These are phyloP conservation scores for Neoniphon sammara DNA, from an alignment of 2,797 vertebrate genomes.

Conservation along the genomic window DNA sequence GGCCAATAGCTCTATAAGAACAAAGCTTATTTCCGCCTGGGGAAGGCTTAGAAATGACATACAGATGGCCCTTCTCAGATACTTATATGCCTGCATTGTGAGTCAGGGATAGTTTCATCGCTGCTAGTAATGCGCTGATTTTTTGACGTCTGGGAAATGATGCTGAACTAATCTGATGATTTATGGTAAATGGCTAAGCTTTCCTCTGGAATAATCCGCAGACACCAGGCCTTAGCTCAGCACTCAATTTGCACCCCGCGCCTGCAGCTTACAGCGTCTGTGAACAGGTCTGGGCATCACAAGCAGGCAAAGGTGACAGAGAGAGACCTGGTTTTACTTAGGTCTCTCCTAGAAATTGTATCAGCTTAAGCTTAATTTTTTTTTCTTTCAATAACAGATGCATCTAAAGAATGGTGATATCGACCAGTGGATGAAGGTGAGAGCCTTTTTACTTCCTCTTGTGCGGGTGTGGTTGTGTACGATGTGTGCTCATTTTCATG, in stretches of 20 bases:
- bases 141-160: slow-evolving; percentile 47
- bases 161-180: slow-evolving; percentile 64
- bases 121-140: slow-evolving; percentile 25
- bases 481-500: slow-evolving; percentile 7
- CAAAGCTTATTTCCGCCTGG: slow-evolving; percentile 7
- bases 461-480: not conserved
- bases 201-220: slow-evolving; percentile 63
- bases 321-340: slow-evolving; percentile 15
- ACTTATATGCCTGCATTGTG: slow-evolving; percentile 8
- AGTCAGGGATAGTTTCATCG: slow-evolving; percentile 39
- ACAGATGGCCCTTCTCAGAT: slow-evolving; percentile 36
- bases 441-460: slow-evolving; percentile 4
- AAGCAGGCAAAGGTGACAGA: slow-evolving; percentile 34
- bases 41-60: slow-evolving; percentile 32
- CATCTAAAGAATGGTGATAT: slow-evolving; percentile 73
- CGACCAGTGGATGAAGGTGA: slow-evolving; percentile 85
- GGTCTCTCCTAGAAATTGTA: slow-evolving; percentile 10
- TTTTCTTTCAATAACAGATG: slow-evolving; percentile 67
- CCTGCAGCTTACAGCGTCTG: slow-evolving; percentile 45
- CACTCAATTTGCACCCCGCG: slow-evolving; percentile 39
- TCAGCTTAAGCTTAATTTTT: slow-evolving; percentile 18
- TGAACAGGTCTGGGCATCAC: slow-evolving; percentile 35
- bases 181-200: slow-evolving; percentile 52
- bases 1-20: slow-evolving; percentile 28
- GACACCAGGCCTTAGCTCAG: slow-evolving; percentile 40